These are phyloP conservation scores for human DNA, from an alignment of 2,113 vertebrate species.

Conservation along the genomic window GRCh38 chr6:1940501-1941000, in stretches of 20 bases:
- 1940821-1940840: neutral
- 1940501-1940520: slow-evolving; percentile 87
- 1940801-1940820: neutral
- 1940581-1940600: slow-evolving; percentile 89
- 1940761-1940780: neutral
- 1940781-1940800: slow-evolving; percentile 6
- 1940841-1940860: neutral
- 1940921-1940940: neutral
- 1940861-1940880: neutral
- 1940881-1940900: neutral
- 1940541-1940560: slow-evolving; percentile 87
- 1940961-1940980: neutral
- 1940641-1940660: slow-evolving; percentile 81
- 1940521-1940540: slow-evolving; percentile 86
- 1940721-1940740: slow-evolving; percentile 57
- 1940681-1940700: slow-evolving; percentile 80
- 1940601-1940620: slow-evolving; percentile 90
- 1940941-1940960: neutral
- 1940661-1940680: slow-evolving; percentile 80
- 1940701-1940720: slow-evolving; percentile 78
- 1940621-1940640: slow-evolving; percentile 83
- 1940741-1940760: slow-evolving; percentile 21
- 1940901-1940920: neutral
- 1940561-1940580: slow-evolving; percentile 86
- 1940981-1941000: neutral